Conservation (phyloP, 2,113 vertebrate genomes). For the Pygoscelis antarcticus region DNA sequence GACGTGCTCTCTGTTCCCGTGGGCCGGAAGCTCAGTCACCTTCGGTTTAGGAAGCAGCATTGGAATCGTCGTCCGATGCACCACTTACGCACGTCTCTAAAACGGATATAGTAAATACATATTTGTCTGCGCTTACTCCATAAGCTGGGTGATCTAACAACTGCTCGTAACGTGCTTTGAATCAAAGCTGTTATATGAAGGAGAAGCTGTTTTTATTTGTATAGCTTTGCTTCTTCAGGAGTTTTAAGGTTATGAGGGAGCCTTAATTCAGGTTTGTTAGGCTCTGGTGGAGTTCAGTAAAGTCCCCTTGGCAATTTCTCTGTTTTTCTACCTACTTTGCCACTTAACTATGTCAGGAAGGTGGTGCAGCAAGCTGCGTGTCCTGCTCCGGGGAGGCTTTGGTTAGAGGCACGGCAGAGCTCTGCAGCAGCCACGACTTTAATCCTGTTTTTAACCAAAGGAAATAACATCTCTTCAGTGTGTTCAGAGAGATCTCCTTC, state of each 20-base stretch:
- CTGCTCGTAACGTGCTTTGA: neutral
- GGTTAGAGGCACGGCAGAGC: neutral
- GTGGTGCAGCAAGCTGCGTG: neutral
- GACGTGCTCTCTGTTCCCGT: rapidly evolving
- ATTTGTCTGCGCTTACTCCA: rapidly evolving
- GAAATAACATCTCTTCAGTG: neutral
- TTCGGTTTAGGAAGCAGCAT: neutral
- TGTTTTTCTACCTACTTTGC: neutral
- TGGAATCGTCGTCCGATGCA: rapidly evolving
- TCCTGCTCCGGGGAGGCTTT: neutral
- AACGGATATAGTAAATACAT: rapidly evolving
- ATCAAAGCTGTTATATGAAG: neutral
- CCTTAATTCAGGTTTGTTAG: neutral
- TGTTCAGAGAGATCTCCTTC: neutral
- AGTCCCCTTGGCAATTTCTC: neutral
- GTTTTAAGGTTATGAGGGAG: neutral
- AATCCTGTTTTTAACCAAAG: neutral
- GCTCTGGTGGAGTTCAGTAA: neutral
- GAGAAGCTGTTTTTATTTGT: neutral
- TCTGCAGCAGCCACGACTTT: neutral
- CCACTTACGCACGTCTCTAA: neutral
- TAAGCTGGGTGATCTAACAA: neutral
- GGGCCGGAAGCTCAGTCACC: neutral
- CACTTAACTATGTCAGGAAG: neutral
- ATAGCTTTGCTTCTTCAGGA: neutral